Evolutionary conservation across 2,888 invertebrate species (phyloP), one percentile per base, ranked within the genome.

Genomic region (Protophormia terraenovae): DNA sequence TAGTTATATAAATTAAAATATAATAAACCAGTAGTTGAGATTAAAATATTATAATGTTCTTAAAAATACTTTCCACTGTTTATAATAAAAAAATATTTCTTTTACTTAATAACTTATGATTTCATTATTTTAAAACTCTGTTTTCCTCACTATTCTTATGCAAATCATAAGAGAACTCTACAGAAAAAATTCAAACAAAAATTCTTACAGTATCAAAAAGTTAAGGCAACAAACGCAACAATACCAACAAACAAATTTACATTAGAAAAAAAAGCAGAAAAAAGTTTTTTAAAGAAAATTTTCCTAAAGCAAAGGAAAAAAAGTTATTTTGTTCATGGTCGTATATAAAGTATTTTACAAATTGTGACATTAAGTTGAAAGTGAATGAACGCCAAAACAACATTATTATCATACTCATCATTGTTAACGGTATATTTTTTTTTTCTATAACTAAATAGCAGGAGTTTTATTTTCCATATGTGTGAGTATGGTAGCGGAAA

Each of bases 151-250:
- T 22, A 64, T 55, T 64, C 67, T 66, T 71, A 62, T 78, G 69
- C 62, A 69, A 64, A 71, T 62, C 50, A 35, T 50, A 71, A 62
- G 27, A 38, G 50, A n/a, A n/a, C n/a, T n/a, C n/a, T n/a, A 10
- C 22, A 38, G 50, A 32, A 5, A 8, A 55, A 55, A 55, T 27
- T 19, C 50, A 45, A 47, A 41, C 16, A 32, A 19, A 76, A 10
- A 67, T 78, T 50, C 4, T 32, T 16, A 69, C 35, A 71, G 69
- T 78, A 62, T 71, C 71, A 79, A 64, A 71, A 79, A 66, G 41
- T 55, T 64, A 32, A 35, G 64, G 38, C 24, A 50, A 62, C 60
- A 50, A 38, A 22, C n/a, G n/a, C n/a, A n/a, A n/a, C n/a, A n/a
- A n/a, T n/a, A n/a, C n/a, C n/a, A 67, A 53, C 71, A 32, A 35